These are phyloP conservation scores for Aplochiton taeniatus DNA, from an alignment of 2,797 vertebrate species.

Conservation along the genomic window DNA sequence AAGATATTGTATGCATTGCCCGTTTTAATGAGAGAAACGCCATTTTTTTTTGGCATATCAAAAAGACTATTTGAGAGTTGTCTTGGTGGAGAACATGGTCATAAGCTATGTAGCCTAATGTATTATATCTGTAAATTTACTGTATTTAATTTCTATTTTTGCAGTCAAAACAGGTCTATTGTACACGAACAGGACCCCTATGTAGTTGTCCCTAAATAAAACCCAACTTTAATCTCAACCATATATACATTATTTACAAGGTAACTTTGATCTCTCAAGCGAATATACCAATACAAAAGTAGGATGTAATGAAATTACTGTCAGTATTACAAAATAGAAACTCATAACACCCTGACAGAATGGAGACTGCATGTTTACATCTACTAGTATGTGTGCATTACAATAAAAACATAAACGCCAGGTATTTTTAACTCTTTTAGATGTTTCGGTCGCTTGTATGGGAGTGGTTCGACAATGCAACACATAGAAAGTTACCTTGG, in stretches of 20 bases:
- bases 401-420: background rate
- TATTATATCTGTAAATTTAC: conserved; percentile 53
- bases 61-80: conserved; percentile 60
- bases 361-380: conserved; percentile 62
- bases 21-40: conserved; percentile 58
- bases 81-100: conserved; percentile 63
- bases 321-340: conserved; percentile 68
- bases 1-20: conserved; percentile 58
- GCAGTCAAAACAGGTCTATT: conserved; percentile 67
- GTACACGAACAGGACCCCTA: conserved; percentile 61
- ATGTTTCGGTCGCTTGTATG: conserved; percentile 46
- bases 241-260: conserved; percentile 82
- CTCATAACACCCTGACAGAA: conserved; percentile 55
- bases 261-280: conserved; percentile 69
- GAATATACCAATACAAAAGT: conserved; percentile 65
- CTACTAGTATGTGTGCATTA: conserved; percentile 40
- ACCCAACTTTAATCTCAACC: conserved; percentile 67
- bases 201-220: conserved; percentile 64
- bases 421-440: background rate
- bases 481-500: background rate
- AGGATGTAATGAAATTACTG: conserved; percentile 71
- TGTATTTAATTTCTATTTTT: conserved; percentile 50
- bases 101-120: conserved; percentile 60
- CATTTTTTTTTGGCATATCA: conserved; percentile 63
- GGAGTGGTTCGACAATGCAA: conserved; percentile 57